Evolutionary conservation across 2,888 invertebrate species (phyloP), one percentile per base, ranked within the genome.

Genomic region (Nomada hirtipes): DNA sequence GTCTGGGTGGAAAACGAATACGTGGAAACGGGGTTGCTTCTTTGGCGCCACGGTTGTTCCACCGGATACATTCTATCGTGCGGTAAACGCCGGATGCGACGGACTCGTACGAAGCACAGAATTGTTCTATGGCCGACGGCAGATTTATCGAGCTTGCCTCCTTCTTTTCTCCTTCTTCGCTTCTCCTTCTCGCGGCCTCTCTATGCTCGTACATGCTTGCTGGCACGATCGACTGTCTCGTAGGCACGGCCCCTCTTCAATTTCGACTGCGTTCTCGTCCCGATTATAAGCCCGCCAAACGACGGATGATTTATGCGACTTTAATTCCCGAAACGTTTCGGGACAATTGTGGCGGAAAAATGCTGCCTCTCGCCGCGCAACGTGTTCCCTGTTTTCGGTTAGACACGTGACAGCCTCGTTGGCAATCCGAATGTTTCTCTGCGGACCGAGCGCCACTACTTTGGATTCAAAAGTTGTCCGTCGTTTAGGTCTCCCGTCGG

Each of bases 31-130:
- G 61, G 57, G 73, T 63, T 57, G 74, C 60, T 61, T 67, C 53
- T 71, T 65, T 68, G 85, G 81, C 86, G 82, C 76, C 74, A 64
- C 47, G 83, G 74, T 80, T 83, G 77, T 79, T 73, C 85, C 75
- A 67, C 81, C 84, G 83, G 86, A 82, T 88, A 86, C 88, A 88
- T 88, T 88, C 88, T 84, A 86, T 88, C 79, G 84, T 85, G 84
- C 86, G 88, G 89, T 90, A 89, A 90, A 90, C 85, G 89, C 86
- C 84, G 88, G 85, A 90, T 88, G 85, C 79, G 73, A 65, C 69
- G 78, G 68, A 74, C 76, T 80, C 83, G 76, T 79, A 83, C 83
- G 82, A 84, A 85, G 76, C 81, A 80, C 76, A 76, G 83, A 87
- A 88, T 85, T 84, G 85, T 82, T 85, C 85, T 69, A 87, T 85